Base-by-base conservation (phyloP, 2,888 invertebrate genomes). In the Caenorhabditis uteleia region DNA sequence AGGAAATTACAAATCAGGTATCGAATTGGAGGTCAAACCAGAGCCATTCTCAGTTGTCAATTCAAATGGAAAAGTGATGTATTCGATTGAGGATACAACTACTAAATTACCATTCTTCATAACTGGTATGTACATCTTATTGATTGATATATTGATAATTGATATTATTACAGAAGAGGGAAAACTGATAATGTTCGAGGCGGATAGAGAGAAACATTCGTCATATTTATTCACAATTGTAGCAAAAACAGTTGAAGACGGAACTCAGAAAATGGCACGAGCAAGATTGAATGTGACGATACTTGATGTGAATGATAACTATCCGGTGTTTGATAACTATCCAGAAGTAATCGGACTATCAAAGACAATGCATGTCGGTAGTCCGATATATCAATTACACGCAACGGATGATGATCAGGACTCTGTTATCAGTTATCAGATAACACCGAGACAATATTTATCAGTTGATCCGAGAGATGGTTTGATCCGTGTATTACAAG, bases 251-350 rank as follows among this genome's bases (percentile, higher is more conserved):
- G 14, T 14, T 38, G 8, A 7, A 2, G 18, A 6, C 4, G 14
- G 8, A 1, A 1, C n/a, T 2, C 16, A 39, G 0, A 29, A 49
- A 27, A 42, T 58, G 0, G 71, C 75, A 2, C n/a, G 40, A 6
- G 61, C 78, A 3, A 42, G 47, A 1, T 51, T 80, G n/a, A 75
- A 75, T 16, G 71, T 80, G 10, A 71, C 69, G 7, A 73, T 80
- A 47, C 49, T 77, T 2, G 80, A 80, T 44, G 77, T 81, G 14
- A 80, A 80, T 44, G 80, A 80, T 65, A 80, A 81, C 51, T 70
- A 66, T 34, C 80, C 80, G 8, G 29, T 44, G 12, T 78, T 80
- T 47, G 51, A 70, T 38, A 34, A 48, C 6, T 64, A 65, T 44
- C 66, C 71, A 6, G 51, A 56, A 10, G 26, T 64, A 12, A 44